Evolutionary conservation across 2,888 invertebrate genomes (phyloP).

Genomic region (Thymelicus lineola): DNA sequence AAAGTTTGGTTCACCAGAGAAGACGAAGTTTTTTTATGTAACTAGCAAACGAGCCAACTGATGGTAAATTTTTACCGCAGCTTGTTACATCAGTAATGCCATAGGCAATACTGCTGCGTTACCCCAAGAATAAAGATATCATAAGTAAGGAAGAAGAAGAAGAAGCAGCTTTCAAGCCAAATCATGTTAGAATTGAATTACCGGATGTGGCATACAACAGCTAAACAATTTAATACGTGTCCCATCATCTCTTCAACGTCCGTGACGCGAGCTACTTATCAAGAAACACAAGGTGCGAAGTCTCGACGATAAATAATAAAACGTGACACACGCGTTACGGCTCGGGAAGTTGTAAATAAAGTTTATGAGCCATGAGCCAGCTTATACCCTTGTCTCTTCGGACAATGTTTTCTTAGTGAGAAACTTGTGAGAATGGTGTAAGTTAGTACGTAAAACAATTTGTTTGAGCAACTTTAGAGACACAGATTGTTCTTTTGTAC

Average conservation of each 20-base stretch:
- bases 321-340: slow-evolving; percentile 36
- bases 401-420: slow-evolving; percentile 25
- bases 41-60: no score
- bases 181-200: no score
- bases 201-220: no score
- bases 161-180: no score
- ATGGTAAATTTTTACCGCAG: no score
- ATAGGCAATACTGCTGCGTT: no score
- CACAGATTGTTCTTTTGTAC: neutral
- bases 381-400: slow-evolving; percentile 19
- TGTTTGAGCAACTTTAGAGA: neutral
- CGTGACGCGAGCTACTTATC: slow-evolving; percentile 5
- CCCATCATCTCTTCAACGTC: neutral
- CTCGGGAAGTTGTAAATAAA: slow-evolving; percentile 41
- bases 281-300: slow-evolving; percentile 17
- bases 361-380: slow-evolving; percentile 33
- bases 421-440: slow-evolving; percentile 11
- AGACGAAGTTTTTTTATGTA: no score
- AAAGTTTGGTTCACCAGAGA: no score
- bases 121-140: no score
- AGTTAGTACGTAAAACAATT: slow-evolving; percentile 15
- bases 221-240: neutral
- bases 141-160: no score
- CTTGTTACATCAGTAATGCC: no score
- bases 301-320: slow-evolving; percentile 39